Conservation (phyloP, 2,888 invertebrate genomes). For the Agrilus biguttatus region DNA sequence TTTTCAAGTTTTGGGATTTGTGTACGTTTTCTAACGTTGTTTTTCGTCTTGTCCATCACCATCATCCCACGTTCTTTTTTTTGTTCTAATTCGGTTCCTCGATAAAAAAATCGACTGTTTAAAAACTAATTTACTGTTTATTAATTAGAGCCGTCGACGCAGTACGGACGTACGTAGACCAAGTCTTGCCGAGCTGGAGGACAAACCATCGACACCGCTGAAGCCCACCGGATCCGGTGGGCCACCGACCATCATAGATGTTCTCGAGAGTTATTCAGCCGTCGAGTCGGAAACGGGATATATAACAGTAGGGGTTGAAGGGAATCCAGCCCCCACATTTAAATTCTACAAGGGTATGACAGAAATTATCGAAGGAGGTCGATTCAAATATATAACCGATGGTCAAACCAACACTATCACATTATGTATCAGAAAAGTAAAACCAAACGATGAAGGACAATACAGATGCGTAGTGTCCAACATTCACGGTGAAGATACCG, state of each 20-base stretch:
- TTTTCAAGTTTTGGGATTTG: too few species aligned
- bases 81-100: too few species aligned
- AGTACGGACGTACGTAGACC: constrained; percentile 83
- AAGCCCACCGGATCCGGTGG: constrained; percentile 56
- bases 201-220: constrained; percentile 81
- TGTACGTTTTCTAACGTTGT: too few species aligned
- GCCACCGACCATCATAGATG: constrained; percentile 81
- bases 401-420: constrained; percentile 85
- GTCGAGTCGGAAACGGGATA: constrained; percentile 93
- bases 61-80: too few species aligned
- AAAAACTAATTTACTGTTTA: too few species aligned
- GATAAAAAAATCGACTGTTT: too few species aligned
- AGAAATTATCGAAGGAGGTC: constrained; percentile 88
- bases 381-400: constrained; percentile 90
- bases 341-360: constrained; percentile 90
- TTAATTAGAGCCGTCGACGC: constrained; percentile 45
- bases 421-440: constrained; percentile 88
- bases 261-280: constrained; percentile 89
- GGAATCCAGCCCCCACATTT: constrained; percentile 88
- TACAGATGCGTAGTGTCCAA: constrained; percentile 89
- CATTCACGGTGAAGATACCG: constrained; percentile 88
- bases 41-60: too few species aligned
- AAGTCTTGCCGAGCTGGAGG: constrained; percentile 80
- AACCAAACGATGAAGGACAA: constrained; percentile 93
- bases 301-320: constrained; percentile 85